A percentile compares a stretch with the other conserved stretches of the same genome.
These are phyloP conservation scores for Cossypha heuglini DNA, from an alignment of 2,797 vertebrate genomes.

Conservation along the genomic window DNA sequence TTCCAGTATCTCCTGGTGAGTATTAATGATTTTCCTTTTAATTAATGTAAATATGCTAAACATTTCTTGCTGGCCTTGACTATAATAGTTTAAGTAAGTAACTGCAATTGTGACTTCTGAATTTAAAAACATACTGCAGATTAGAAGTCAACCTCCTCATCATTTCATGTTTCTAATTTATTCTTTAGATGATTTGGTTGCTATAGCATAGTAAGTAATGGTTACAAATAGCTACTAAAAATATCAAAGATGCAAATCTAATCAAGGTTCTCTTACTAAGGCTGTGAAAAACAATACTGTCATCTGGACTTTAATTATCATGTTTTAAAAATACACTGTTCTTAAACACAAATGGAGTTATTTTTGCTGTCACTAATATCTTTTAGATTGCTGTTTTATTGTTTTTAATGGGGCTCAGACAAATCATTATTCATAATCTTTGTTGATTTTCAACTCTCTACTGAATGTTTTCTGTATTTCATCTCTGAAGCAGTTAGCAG, in stretches of 20 bases:
- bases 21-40: background rate
- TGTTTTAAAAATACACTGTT: background rate
- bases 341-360: background rate
- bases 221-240: background rate
- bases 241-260: background rate
- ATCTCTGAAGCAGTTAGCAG: background rate
- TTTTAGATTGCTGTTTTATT: background rate
- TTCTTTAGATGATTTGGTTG: background rate
- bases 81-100: background rate
- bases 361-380: background rate
- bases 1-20: conserved; percentile 65
- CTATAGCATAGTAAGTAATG: background rate
- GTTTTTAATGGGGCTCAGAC: background rate
- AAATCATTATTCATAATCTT: background rate
- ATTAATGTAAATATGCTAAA: background rate
- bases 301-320: background rate
- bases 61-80: background rate
- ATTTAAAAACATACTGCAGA: background rate
- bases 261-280: background rate
- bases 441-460: background rate
- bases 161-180: background rate
- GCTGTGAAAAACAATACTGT: background rate
- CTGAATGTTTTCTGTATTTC: rapidly evolving
- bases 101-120: background rate
- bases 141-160: background rate